A percentile compares a stretch with the other conserved stretches of the same genome.
Conservation (phyloP, 2,797 vertebrate genomes). For the Urosaurus nigricauda region DNA sequence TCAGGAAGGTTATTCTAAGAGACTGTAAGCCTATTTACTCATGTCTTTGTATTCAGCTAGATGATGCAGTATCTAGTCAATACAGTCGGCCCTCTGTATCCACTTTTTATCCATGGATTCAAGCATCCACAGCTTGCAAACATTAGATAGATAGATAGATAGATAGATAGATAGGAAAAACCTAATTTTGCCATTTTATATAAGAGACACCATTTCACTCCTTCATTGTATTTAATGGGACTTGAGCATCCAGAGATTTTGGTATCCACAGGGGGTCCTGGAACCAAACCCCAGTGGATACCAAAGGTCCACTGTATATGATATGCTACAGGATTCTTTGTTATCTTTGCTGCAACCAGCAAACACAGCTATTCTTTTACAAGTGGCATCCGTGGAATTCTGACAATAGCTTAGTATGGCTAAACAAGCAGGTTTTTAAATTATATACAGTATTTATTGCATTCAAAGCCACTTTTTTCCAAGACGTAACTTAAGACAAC, state of each 20-base stretch:
- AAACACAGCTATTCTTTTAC: neutral
- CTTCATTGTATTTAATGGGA: no score
- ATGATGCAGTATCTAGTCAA: neutral
- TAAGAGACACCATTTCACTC: no score
- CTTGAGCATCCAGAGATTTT: no score
- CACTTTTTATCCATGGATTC: no score
- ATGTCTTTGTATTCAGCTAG: neutral
- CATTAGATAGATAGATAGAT: no score
- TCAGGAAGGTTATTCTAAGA: constrained; percentile 24
- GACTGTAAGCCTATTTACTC: constrained; percentile 28
- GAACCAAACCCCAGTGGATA: no score
- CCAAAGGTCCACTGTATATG: neutral
- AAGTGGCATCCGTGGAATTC: neutral
- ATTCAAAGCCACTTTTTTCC: neutral
- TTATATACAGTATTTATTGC: neutral
- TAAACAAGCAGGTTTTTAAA: neutral
- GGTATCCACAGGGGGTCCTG: no score
- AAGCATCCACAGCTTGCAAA: no score
- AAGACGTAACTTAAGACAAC: neutral
- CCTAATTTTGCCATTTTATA: no score
- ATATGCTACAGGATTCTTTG: neutral
- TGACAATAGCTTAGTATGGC: neutral
- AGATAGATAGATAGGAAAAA: no score
- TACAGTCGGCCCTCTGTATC: no score
- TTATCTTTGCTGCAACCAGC: neutral